Conservation (phyloP, 2,888 invertebrate species). For the Oxystoma pomonae region DNA sequence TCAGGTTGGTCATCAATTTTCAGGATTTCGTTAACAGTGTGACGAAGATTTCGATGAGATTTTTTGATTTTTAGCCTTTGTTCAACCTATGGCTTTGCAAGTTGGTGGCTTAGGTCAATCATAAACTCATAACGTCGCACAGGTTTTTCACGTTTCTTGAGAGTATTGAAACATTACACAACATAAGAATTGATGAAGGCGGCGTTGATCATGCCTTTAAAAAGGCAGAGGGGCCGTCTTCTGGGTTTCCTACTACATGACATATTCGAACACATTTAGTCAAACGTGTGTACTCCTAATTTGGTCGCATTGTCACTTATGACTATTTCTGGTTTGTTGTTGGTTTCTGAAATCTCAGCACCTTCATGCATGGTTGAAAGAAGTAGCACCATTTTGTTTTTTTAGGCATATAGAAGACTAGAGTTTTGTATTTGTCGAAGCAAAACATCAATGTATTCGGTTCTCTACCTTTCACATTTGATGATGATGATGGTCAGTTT, state of each 20-base stretch:
- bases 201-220: conserved; percentile 1
- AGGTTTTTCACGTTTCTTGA: too few relatives aligned
- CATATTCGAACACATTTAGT: conserved; percentile 13
- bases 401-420: not conserved
- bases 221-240: not conserved
- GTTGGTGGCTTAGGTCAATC: too few relatives aligned
- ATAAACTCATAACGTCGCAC: too few relatives aligned
- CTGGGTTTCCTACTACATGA: conserved; percentile 5
- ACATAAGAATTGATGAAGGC: conserved; percentile 1
- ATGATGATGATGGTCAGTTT: not conserved
- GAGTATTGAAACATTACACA: too few relatives aligned
- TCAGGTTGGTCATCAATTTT: too few relatives aligned
- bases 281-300: not conserved
- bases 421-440: not conserved
- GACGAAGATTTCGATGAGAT: too few relatives aligned
- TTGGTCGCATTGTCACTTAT: not conserved
- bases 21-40: too few relatives aligned
- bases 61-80: too few relatives aligned
- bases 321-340: not conserved
- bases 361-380: not conserved
- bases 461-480: not conserved
- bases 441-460: not conserved
- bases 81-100: too few relatives aligned
- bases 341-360: not conserved
- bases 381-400: not conserved